A percentile compares a stretch with the other conserved stretches of the same genome.
Evolutionary conservation across 2,888 invertebrate genomes (phyloP).

Genomic region (Drosophila neutralis): DNA sequence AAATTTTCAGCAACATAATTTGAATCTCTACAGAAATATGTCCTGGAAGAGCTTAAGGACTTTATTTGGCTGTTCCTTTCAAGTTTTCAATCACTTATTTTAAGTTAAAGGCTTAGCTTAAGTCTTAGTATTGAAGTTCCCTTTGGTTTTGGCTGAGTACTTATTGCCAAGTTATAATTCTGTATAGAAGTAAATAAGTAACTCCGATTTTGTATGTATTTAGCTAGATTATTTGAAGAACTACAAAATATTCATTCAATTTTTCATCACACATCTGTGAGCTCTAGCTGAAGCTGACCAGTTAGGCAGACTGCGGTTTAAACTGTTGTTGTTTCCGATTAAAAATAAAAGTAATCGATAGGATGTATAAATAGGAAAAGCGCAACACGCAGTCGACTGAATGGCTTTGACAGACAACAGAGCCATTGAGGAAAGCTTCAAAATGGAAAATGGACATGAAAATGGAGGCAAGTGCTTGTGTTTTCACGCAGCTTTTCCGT

Average conservation of each 20-base stretch:
- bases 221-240: not conserved
- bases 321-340: constrained; percentile 1
- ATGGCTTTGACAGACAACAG: constrained; percentile 1
- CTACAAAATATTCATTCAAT: too few relatives aligned
- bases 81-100: not conserved
- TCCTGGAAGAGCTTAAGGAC: not conserved
- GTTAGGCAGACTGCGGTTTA: not conserved
- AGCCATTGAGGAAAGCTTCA: constrained; percentile 16
- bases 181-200: not conserved
- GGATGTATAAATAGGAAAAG: constrained; percentile 23
- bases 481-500: constrained; percentile 70
- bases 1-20: too few relatives aligned
- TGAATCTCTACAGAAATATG: too few relatives aligned
- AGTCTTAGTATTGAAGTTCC: too few relatives aligned
- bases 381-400: not conserved
- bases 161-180: too few relatives aligned
- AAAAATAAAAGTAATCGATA: constrained; percentile 59
- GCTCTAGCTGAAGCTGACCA: not conserved
- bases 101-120: not conserved
- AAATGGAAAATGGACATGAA: not conserved
- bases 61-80: rapidly evolving
- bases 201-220: not conserved
- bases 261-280: not conserved
- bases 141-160: too few relatives aligned
- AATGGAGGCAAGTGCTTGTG: constrained; percentile 46